Conservation (phyloP, 2,113 vertebrate genomes). For the Pandion haliaetus region DNA sequence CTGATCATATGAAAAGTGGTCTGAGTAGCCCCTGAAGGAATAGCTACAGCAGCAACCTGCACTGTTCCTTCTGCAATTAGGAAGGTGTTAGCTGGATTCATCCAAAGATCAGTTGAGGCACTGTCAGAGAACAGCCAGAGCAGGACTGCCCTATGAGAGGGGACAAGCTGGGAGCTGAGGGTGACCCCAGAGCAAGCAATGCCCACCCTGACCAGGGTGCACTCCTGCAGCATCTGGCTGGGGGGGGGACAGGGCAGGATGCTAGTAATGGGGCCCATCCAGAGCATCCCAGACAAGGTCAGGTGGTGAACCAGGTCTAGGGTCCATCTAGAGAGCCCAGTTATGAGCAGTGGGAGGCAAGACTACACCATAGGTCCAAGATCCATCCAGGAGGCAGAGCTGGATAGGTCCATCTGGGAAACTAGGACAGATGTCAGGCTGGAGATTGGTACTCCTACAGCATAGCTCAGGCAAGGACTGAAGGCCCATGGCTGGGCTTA, state of each 20-base stretch:
- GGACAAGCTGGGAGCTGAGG: neutral
- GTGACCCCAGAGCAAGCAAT: neutral
- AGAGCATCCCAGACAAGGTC: neutral
- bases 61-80: neutral
- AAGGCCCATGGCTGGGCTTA: neutral
- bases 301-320: neutral
- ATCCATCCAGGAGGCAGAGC: neutral
- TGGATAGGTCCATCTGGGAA: neutral
- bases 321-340: neutral
- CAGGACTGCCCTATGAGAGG: fast-evolving
- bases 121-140: neutral
- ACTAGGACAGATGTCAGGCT: neutral
- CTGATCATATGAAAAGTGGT: neutral
- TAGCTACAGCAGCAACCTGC: neutral
- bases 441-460: neutral
- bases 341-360: fast-evolving
- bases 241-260: neutral
- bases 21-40: neutral
- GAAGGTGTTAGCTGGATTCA: neutral
- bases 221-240: neutral
- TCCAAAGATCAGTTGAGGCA: neutral
- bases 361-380: neutral
- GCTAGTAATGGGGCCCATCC: neutral
- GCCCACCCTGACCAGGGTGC: neutral
- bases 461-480: fast-evolving